Percentiles rank a stretch among this genome's conserved stretches.
Conservation (phyloP, 2,888 invertebrate genomes). For the Dynastes tityus region DNA sequence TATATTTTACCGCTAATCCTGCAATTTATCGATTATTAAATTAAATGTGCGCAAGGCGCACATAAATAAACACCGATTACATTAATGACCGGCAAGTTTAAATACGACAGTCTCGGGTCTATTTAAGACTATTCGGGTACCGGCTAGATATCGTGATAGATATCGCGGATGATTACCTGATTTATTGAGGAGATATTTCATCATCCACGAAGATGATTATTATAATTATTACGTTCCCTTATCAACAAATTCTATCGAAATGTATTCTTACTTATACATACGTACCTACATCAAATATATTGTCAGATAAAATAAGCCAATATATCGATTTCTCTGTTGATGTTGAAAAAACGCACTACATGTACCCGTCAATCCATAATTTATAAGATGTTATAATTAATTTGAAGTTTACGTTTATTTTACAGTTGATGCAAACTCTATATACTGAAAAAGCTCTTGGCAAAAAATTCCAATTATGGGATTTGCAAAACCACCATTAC, state of each 20-base stretch:
- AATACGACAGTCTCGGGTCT: not conserved
- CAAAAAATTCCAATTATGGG: too few relatives aligned
- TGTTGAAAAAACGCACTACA: too few relatives aligned
- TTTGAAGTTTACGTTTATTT: too few relatives aligned
- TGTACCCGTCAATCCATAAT: too few relatives aligned
- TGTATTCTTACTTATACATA: too few relatives aligned
- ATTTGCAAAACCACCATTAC: too few relatives aligned
- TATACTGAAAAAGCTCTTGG: too few relatives aligned
- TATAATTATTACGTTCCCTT: conserved; percentile 4
- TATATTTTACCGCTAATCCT: conserved; percentile 28
- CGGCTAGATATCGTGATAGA: not conserved
- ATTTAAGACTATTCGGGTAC: not conserved
- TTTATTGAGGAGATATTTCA: conserved; percentile 19
- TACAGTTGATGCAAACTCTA: too few relatives aligned
- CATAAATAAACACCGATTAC: conserved; percentile 26
- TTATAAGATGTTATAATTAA: too few relatives aligned
- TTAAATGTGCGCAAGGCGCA: conserved; percentile 1
- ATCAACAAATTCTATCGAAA: not conserved
- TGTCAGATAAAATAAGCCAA: too few relatives aligned
- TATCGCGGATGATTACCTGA: conserved; percentile 10
- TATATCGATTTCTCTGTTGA: too few relatives aligned
- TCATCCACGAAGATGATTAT: not conserved
- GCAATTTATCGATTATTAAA: conserved; percentile 46
- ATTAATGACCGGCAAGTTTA: conserved; percentile 11
- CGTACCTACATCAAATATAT: too few relatives aligned